Percentiles rank a stretch among this genome's conserved stretches.
Evolutionary conservation across 2,113 vertebrate genomes (phyloP).

Genomic region (Notothenia rossii): DNA sequence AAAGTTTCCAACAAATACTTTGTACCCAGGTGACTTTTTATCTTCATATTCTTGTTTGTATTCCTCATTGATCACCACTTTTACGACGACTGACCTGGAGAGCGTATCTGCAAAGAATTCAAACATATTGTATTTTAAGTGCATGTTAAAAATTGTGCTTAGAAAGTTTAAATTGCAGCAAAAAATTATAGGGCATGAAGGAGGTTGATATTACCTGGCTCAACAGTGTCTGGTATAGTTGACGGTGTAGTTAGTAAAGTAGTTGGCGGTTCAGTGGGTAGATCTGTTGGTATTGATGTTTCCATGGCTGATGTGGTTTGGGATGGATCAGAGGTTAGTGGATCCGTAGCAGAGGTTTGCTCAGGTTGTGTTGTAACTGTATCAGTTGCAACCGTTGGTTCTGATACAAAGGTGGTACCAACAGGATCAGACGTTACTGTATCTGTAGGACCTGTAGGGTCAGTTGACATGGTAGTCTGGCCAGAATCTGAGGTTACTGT

Average conservation of each 20-base stretch:
- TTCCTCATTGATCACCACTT: background rate
- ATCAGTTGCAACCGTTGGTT: too few relatives aligned
- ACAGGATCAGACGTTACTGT: background rate
- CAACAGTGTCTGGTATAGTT: accelerated
- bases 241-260: background rate
- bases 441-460: accelerated
- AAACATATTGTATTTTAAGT: background rate
- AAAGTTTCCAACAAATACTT: conserved; percentile 12
- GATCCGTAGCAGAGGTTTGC: too few relatives aligned
- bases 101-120: background rate
- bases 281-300: background rate
- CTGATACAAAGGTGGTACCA: background rate
- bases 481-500: background rate
- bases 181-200: background rate
- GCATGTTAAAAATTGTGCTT: background rate
- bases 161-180: too few relatives aligned
- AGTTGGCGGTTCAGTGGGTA: background rate
- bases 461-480: background rate
- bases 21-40: background rate
- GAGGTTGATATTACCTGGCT: conserved; percentile 4
- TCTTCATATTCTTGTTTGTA: background rate
- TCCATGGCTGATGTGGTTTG: too few relatives aligned
- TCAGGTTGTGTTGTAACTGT: too few relatives aligned
- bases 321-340: too few relatives aligned
- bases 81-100: background rate